These are phyloP conservation scores for Engraulis encrasicolus DNA, from an alignment of 2,113 vertebrate species.

Conservation along the genomic window DNA sequence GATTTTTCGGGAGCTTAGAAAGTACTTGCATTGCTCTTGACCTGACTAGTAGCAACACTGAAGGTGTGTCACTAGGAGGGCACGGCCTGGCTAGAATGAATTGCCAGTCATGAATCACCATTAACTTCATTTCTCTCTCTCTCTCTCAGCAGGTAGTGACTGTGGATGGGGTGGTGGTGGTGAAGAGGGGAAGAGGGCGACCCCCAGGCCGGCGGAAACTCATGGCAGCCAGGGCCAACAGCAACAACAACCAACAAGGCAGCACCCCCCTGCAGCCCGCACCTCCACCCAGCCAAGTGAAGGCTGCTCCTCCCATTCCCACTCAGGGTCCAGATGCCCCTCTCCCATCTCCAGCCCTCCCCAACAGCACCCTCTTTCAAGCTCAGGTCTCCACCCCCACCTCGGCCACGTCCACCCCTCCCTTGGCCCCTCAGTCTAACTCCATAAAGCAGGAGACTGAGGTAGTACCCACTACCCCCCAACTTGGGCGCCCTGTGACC, in stretches of 20 bases:
- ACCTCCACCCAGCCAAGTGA: slow-evolving; percentile 35
- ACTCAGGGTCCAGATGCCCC: not conserved
- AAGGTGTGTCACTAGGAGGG: too few species aligned
- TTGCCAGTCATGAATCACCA: too few species aligned
- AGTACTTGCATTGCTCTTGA: not conserved
- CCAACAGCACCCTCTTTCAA: slow-evolving; percentile 21
- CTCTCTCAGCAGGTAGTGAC: slow-evolving; percentile 41
- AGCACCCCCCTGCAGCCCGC: slow-evolving; percentile 34
- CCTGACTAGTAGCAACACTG: too few species aligned
- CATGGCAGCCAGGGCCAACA: slow-evolving; percentile 50
- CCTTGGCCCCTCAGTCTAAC: not conserved
- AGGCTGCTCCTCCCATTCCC: not conserved
- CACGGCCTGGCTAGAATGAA: not conserved
- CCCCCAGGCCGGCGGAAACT: slow-evolving; percentile 71
- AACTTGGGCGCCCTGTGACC: not conserved
- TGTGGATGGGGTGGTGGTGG: slow-evolving; percentile 44
- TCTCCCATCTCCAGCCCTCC: slow-evolving; percentile 6
- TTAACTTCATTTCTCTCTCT: not conserved
- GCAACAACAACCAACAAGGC: too few species aligned
- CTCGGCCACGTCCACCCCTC: not conserved
- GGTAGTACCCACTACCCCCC: not conserved
- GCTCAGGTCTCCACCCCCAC: not conserved
- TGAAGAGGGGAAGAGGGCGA: slow-evolving; percentile 71
- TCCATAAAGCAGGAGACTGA: not conserved
- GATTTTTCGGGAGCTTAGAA: too few species aligned